These are phyloP conservation scores for Catharus minimus DNA, from an alignment of 2,113 vertebrate species.

Conservation along the genomic window DNA sequence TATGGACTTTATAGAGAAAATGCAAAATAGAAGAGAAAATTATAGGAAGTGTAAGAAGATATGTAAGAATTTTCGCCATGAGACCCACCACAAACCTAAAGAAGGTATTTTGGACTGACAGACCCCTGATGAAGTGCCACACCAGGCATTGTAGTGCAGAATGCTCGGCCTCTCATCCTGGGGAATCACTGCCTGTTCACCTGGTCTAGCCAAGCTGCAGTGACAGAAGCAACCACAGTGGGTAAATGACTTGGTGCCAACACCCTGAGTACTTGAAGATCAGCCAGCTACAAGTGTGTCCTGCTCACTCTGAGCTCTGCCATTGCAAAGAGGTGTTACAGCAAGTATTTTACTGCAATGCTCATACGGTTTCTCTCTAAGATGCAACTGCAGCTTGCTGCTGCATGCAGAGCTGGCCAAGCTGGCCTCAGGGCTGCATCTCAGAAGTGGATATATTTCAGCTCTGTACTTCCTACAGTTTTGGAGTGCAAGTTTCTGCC, in stretches of 20 bases:
- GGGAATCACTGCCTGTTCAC: background rate
- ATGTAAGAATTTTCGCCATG: background rate
- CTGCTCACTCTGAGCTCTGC: background rate
- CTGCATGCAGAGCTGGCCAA: background rate
- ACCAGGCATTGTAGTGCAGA: background rate
- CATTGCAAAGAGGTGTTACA: background rate
- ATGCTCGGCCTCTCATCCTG: accelerated
- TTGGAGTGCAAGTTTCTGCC: background rate
- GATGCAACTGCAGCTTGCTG: background rate
- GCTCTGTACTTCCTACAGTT: background rate
- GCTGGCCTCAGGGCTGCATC: background rate
- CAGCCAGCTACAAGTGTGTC: background rate
- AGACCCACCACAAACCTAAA: background rate
- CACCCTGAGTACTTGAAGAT: background rate
- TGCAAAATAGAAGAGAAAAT: background rate
- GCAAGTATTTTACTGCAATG: background rate
- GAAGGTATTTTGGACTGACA: background rate
- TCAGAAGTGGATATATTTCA: background rate
- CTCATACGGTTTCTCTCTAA: background rate
- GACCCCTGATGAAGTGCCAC: background rate
- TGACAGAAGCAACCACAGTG: background rate
- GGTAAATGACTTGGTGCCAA: accelerated
- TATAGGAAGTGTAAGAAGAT: background rate
- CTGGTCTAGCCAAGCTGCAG: background rate
- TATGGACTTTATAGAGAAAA: background rate